Evolutionary conservation across 2,888 invertebrate genomes (phyloP), one percentile per base, ranked within the genome.

Genomic region (Thysanoteuthis rhombus): DNA sequence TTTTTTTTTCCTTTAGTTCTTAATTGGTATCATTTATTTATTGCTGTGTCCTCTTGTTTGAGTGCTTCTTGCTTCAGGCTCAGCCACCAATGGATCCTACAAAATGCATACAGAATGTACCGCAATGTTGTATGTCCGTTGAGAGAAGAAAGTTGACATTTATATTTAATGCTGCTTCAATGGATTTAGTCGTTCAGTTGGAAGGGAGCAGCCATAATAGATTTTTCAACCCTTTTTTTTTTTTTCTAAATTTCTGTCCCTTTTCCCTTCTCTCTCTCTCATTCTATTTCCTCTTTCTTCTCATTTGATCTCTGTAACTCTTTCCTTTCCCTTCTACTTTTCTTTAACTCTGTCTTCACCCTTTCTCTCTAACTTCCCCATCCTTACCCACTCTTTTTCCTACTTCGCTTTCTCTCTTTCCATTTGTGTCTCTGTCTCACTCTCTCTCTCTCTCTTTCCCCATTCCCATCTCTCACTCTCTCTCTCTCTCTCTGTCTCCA

Each of bases 11-110:
- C 36, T 75, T 75, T n/a, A 75, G 4, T 75, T 75, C n/a, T n/a
- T 75, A 75, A 75, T 75, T 75, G 75, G n/a, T 75, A 75, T 75
- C n/a, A 75, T 75, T 75, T 75, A 75, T 75, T 75, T 75, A 75
- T 75, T 75, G n/a, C 75, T 36, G 16, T 75, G 36, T 12, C 16
- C 75, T n/a, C 75, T n/a, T 75, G n/a, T 75, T 75, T 36, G 75
- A 12, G 75, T n/a, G n/a, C n/a, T 4, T n/a, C 75, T 75, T 75
- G n/a, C 75, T 75, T 75, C n/a, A n/a, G 75, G n/a, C 58, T 42
- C 42, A 42, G 42, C 42, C 3, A 42, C 16, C 42, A 25, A 47
- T 47, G 22, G 47, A 4, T 47, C 47, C 47, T 47, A n/a, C n/a
- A 6, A 75, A 75, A 75, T n/a, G n/a, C n/a, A 12, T 75, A n/a